Conservation (phyloP, 2,797 vertebrate species). For the Rachycentron canadum region DNA sequence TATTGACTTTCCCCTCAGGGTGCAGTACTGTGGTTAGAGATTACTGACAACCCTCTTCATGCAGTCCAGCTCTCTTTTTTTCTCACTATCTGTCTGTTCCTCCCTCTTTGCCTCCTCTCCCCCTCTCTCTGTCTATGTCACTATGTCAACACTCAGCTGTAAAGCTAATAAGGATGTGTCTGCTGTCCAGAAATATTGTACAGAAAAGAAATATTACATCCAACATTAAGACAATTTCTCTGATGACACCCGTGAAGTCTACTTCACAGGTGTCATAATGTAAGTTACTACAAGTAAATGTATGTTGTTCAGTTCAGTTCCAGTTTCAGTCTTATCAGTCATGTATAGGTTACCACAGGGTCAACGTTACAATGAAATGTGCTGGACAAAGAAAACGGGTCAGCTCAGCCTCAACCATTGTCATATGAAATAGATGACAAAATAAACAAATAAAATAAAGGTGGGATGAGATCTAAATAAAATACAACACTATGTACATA, state of each 20-base stretch:
- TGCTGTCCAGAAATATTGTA: conserved; percentile 36
- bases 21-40: conserved; percentile 80
- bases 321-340: not conserved
- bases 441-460: no score
- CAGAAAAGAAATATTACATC: conserved; percentile 27
- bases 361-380: no score
- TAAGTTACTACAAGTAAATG: no score
- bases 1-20: conserved; percentile 83
- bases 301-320: not conserved
- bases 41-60: conserved; percentile 79
- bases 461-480: no score
- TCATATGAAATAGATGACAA: not conserved
- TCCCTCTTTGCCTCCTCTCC: conserved; percentile 26
- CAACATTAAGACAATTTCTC: conserved; percentile 30
- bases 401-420: not conserved
- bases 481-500: no score
- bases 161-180: conserved; percentile 58
- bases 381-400: not conserved
- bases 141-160: conserved; percentile 58
- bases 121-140: conserved; percentile 33
- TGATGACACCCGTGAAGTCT: conserved; percentile 31
- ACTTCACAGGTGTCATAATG: no score
- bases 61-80: conserved; percentile 66
- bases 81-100: conserved; percentile 47
- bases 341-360: not conserved